Evolutionary conservation across 1,140 invertebrate genomes (phyloP), one percentile per base, ranked within the genome.

Genomic region (Aethina tumida): DNA sequence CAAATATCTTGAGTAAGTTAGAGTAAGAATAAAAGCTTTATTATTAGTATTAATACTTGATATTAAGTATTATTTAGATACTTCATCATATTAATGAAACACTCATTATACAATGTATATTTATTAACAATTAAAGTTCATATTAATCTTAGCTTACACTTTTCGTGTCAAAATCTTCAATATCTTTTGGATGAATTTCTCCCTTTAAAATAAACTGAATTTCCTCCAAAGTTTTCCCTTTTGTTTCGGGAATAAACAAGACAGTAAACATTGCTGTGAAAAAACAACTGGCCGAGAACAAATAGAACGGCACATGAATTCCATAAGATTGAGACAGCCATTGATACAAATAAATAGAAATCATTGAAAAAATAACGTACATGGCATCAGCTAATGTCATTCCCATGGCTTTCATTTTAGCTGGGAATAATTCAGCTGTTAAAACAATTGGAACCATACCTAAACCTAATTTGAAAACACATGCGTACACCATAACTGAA

Each of bases 191-290:
- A 39, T 45, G 25, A 48, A 31, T 45, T 5, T 44, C 39, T 12
- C 35, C 42, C 36, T 41, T 49, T 5, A 49, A 29, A 28, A 49
- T 49, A 22, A 68, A 52, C 75, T 77, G 10, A 41, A 87, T 81
- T 56, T 86, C 72, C 33, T 86, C 79, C 8, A 87, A 59, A 5
- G 68, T 71, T 50, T 79, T 81, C 0, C 81, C 81, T 61, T 84
- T 85, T 0, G 84, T 88, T 62, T 88, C 84, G 0, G 81, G 79
- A 5, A 87, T 68, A 20, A 78, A 56, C 24, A 75, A 59, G 9
- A 66, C 65, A 5, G 79, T 67, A 46, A 84, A 78, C 1, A 76
- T 30, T 5, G 67, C 58, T 1, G 77, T 75, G 15, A 77, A 17
- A 6, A 66, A 57, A 29, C 75, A 74, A 37, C 78, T 59, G 3